These are phyloP conservation scores for Micoletzkya japonica DNA, from an alignment of 2,888 invertebrate species.

Conservation along the genomic window DNA sequence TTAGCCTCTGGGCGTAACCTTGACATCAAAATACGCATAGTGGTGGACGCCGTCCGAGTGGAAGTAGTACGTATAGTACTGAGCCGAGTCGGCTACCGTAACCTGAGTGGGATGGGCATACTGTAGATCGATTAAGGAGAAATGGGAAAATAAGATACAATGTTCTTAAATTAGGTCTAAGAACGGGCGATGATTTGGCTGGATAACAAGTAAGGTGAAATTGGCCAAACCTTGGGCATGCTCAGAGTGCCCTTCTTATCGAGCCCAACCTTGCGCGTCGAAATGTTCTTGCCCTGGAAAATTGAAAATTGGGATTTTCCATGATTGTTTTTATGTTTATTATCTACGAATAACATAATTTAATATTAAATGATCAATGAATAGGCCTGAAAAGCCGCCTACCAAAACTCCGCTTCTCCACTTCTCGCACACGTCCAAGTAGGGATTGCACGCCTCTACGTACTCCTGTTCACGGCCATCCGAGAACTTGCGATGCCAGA, in stretches of 20 bases:
- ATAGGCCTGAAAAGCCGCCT: too few species aligned
- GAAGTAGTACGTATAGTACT: slow-evolving; percentile 26
- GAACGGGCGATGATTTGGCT: neutral
- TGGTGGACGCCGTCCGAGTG: slow-evolving; percentile 17
- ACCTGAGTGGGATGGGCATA: slow-evolving; percentile 9
- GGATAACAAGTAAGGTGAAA: neutral
- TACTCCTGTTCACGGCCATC: slow-evolving; percentile 23
- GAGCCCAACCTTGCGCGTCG: slow-evolving; percentile 10
- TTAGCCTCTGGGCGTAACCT: slow-evolving; percentile 3
- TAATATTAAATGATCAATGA: too few species aligned
- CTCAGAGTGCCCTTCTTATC: slow-evolving; percentile 20
- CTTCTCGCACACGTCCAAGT: slow-evolving; percentile 23
- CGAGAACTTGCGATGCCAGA: slow-evolving; percentile 27
- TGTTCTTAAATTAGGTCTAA: too few species aligned
- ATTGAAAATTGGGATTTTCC: too few species aligned
- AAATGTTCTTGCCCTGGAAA: slow-evolving; percentile 14
- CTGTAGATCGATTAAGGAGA: neutral
- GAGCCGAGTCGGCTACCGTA: slow-evolving; percentile 5
- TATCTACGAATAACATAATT: too few species aligned
- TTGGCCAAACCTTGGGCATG: slow-evolving; percentile 14
- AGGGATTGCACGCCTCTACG: slow-evolving; percentile 21
- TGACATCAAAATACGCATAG: slow-evolving; percentile 19
- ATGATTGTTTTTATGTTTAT: too few species aligned
- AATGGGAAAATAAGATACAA: too few species aligned
- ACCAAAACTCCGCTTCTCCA: slow-evolving; percentile 24